phyloP scores from a whole-genome alignment of 2,797 vertebrate genomes.

The Orestias chungarensis region DNA sequence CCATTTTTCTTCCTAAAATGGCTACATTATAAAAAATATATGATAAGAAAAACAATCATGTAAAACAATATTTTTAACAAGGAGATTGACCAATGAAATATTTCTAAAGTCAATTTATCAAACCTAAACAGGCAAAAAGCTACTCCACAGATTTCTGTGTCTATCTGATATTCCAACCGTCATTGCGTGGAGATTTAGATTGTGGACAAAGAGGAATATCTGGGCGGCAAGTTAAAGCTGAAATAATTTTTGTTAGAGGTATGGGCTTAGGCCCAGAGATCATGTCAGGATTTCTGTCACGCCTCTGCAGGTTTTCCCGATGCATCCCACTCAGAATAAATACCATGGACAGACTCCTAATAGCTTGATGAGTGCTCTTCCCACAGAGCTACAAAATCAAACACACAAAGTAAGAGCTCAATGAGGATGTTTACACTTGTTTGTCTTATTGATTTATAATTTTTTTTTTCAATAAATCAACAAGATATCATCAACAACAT shows the following conservation, averaged over 20 bases:
- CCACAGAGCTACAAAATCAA: background rate
- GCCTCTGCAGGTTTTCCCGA: background rate
- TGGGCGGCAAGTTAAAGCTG: background rate
- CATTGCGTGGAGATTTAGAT: too few relatives aligned
- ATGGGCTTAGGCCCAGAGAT: background rate
- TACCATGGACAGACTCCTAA: background rate
- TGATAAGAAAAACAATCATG: background rate
- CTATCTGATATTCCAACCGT: background rate
- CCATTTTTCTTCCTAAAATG: background rate
- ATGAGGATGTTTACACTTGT: background rate
- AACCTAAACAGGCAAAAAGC: background rate
- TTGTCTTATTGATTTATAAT: background rate
- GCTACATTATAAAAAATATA: background rate
- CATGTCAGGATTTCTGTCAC: background rate
- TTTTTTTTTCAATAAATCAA: constrained; percentile 1
- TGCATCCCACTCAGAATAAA: background rate
- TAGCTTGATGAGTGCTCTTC: background rate
- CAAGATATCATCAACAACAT: constrained; percentile 17
- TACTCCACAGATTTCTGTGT: background rate
- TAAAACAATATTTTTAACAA: background rate
- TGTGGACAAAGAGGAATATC: too few relatives aligned
- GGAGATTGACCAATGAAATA: background rate
- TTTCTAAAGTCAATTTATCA: background rate
- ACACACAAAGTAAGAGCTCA: background rate
- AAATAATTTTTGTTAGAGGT: background rate